Evolutionary conservation across 2,888 invertebrate genomes (phyloP), one percentile per base, ranked within the genome.

Genomic region (Eudasyphora cyanicolor): DNA sequence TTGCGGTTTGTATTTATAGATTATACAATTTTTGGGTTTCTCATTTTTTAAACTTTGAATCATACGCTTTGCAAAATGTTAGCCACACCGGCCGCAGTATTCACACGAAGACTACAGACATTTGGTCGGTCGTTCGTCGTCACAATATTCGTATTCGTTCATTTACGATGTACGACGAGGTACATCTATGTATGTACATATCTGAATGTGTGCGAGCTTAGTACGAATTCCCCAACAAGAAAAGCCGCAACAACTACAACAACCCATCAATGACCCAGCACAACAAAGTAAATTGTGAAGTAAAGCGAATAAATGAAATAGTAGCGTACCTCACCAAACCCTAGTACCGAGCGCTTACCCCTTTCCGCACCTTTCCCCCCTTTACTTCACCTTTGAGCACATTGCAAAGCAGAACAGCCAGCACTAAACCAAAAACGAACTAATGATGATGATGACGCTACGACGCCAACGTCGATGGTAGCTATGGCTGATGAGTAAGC

Each of bases 401-500:
- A 32, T n/a, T n/a, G n/a, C n/a, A n/a, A n/a, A n/a, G n/a, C n/a
- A n/a, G n/a, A n/a, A n/a, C n/a, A n/a, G n/a, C n/a, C 32, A 32
- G 8, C 45, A 14, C 1, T 12, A 14, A 45, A 45, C n/a, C 45
- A 14, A 45, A 45, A 14, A 14, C 45, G 12, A 45, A 45, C 45
- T 45, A 45, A 45, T 45, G 45, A 45, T n/a, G 45, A 45, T 45
- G 45, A 45, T 6, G 45, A 45, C n/a, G 45, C 38, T n/a, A n/a
- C n/a, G n/a, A n/a, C n/a, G n/a, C n/a, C 35, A 10, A 35, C 35
- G 35, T 7, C 6, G 49, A 17, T 49, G 49, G 7, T 49, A 24
- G 24, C 2, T 5, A 21, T 54, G 54, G 24, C n/a, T 10, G 81
- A 78, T 82, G 82, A 75, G 82, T 82, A 82, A 82, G 82, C 82